Evolutionary conservation across 2,888 invertebrate species (phyloP).

Genomic region (Athripsodes cinereus): DNA sequence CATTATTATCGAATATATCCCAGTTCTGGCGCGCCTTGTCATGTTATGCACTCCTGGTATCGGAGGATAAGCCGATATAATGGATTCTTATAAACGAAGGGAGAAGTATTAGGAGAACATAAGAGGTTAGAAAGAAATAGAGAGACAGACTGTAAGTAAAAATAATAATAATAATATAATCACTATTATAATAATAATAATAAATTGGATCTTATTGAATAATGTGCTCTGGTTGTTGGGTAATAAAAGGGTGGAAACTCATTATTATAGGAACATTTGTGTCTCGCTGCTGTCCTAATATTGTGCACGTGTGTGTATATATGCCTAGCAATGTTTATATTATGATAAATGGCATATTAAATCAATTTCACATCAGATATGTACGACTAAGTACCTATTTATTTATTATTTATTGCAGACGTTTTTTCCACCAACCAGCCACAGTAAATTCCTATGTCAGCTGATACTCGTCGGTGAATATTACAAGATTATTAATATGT

Average conservation of each 20-base stretch:
- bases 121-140: neutral
- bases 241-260: conserved; percentile 4
- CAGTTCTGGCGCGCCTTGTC: neutral
- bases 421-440: too few relatives aligned
- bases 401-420: too few relatives aligned
- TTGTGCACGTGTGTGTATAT: neutral
- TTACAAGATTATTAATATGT: too few relatives aligned
- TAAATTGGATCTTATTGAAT: neutral
- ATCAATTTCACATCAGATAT: neutral
- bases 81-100: conserved; percentile 18
- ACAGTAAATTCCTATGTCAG: too few relatives aligned
- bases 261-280: neutral
- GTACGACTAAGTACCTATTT: neutral
- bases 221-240: neutral
- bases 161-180: too few relatives aligned
- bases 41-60: conserved; percentile 19
- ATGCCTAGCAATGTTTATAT: too few relatives aligned
- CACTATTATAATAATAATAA: neutral
- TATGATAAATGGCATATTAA: conserved; percentile 2
- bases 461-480: too few relatives aligned
- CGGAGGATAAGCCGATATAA: conserved; percentile 22
- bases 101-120: conserved; percentile 16
- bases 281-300: neutral
- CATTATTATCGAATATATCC: too few relatives aligned
- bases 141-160: neutral